Base-by-base conservation (phyloP, 2,113 vertebrate species). In the Bambusicola thoracicus region DNA sequence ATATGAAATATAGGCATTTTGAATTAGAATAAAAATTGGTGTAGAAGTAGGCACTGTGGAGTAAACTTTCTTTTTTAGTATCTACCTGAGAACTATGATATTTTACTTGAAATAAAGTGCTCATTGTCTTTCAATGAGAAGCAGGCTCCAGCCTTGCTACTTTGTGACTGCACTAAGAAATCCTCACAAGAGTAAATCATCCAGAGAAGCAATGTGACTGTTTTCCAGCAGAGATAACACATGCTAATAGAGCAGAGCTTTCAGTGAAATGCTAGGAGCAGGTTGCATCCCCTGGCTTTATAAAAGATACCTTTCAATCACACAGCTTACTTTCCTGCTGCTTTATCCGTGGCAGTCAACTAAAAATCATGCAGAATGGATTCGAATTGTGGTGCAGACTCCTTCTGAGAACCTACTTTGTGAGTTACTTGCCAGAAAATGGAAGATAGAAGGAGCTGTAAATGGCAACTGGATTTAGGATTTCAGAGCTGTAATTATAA, bases 151-250 rank as follows among this genome's bases (percentile, higher is more conserved):
- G 38, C 49, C 6, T 4, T 79, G 40, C 65, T 7, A 75, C 65
- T 92, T 84, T 67, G 49, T 70, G 65, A 38, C 41, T 85, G 49
- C 27, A 55, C 32, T 44, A 81, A 74, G 58, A 90, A 93, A 7
- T 6, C 30, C 25, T 85, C 55, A 11, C 8, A 77, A 40, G 40
- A 90, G 4, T 65, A 62, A 56, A 77, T 83, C 72, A 70, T 18
- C 5, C 1, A 0, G 30, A 1, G 2, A 83, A 83, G 29, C 29
- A 53, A 43, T 41, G 24, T 59, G 59, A 34, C 83, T 59, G 61
- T 89, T 89, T 90, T 92, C 74, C 81, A 81, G 84, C 89, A 93
- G 84, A 84, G 84, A 89, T 68, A 95, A 92, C 70, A 43, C 48
- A 61, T 40, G 69, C 13, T 81, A 89, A 85, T 61, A 61, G 70